Evolutionary conservation across 2,113 vertebrate species (phyloP), one percentile per base, ranked within the genome.

Genomic region (Leptosomus discolor): DNA sequence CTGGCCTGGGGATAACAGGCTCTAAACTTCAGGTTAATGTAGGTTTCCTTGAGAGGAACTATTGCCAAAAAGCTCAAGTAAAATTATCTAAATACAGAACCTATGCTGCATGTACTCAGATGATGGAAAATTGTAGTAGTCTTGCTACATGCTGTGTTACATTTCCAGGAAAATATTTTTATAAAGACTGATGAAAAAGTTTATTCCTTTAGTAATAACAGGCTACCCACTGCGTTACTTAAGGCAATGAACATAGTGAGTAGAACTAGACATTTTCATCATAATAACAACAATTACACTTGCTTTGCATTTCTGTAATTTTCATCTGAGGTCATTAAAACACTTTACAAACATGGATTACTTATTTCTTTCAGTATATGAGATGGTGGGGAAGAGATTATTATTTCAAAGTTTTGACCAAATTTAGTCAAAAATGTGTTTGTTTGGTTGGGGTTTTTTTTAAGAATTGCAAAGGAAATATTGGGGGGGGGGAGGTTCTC

Each of bases 161-260:
- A 98, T 98, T 98, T 98, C 97, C 97, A 98, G 97, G 97, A 96
- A 98, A 98, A 98, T 98, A 96, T 98, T 97, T 98, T 98, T 98
- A 98, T 98, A 91, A 97, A 96, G 97, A 96, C 77, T 98, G 97
- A 98, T 98, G 97, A 98, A 97, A 97, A 98, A 94, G 94, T 97
- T 97, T 97, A 97, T 98, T 98, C 98, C 97, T 97, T 92, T 88
- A 92, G 92, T 97, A 97, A 97, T 97, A 98, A 97, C 95, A 94
- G 85, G 92, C 95, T 98, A 90, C 96, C 94, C 71, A 81, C 87
- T 95, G 96, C 96, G 97, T 97, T 96, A 94, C 96, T 96, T 94
- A 93, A 95, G 93, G 95, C 90, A 94, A n/a, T 92, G 89, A 94
- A 76, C 34, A 11, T 36, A 84, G 83, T 82, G 80, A 83, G 90